These are phyloP conservation scores for Hylia prasina DNA, from an alignment of 2,113 vertebrate species.

Conservation along the genomic window DNA sequence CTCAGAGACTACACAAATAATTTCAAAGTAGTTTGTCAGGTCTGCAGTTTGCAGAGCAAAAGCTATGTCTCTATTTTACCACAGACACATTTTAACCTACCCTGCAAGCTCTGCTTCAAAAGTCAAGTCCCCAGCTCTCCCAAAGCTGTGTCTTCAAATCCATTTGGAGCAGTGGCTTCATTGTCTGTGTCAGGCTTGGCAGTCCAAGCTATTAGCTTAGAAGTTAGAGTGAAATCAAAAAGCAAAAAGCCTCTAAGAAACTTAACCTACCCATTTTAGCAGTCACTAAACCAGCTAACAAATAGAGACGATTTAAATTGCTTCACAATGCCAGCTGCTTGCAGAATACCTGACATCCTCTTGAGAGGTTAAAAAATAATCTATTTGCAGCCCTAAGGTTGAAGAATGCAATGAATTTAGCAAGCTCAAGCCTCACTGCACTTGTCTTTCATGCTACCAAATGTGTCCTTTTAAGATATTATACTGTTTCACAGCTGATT, in stretches of 20 bases:
- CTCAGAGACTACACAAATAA: background rate
- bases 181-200: background rate
- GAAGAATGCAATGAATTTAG: constrained; percentile 63
- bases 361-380: constrained; percentile 60
- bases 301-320: background rate
- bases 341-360: constrained; percentile 12
- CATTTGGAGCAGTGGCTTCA: background rate
- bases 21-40: background rate
- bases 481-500: constrained; percentile 73
- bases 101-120: background rate
- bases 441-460: constrained; percentile 72
- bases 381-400: constrained; percentile 61
- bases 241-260: background rate
- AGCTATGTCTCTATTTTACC: background rate
- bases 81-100: background rate
- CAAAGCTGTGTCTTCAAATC: background rate
- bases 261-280: background rate
- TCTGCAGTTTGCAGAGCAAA: background rate
- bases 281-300: constrained; percentile 13
- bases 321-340: constrained; percentile 4
- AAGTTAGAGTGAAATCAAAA: background rate
- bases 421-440: constrained; percentile 61
- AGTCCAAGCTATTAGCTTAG: background rate
- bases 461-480: constrained; percentile 74
- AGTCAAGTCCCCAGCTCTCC: background rate